Base-by-base conservation (phyloP, 2,888 invertebrate species). In the Neuroscelio doddi region DNA sequence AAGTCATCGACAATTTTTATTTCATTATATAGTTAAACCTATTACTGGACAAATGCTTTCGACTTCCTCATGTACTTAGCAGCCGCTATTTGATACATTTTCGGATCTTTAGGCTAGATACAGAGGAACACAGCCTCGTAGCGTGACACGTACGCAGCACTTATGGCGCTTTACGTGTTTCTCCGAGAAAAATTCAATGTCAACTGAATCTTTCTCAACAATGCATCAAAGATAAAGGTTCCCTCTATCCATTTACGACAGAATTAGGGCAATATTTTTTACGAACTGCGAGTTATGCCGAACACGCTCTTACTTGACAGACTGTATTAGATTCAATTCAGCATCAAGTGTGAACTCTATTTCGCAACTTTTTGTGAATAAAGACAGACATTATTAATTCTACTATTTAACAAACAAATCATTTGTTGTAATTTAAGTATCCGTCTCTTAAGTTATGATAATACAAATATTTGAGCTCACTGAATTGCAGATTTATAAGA, bases 1-100 rank as follows among this genome's bases (percentile, higher is more conserved):
- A 59, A 34, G 5, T 69, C 64, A 17, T 67, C 62, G 1, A 55
- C 50, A 27, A 26, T 34, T 34, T 61, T 67, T 41, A 15, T 9
- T 5, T 57, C 47, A 45, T 27, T 39, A 47, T 44, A 64, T 7
- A 55, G 47, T 17, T 50, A 27, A 8, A 69, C 42, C 53, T 38
- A 67, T 57, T 67, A 61, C 7, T 16, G 14, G 9, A 64, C 47
- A 24, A 65, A 64, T 29, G 45, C 27, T n/a, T 39, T 34, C 14
- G 57, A 56, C 49, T 45, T 62, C 1, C 27, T 39, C 46, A 61
- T 17, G 26, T 44, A 57, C 39, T 55, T 32, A 32, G 46, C 30
- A 46, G 46, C 46, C 1, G 42, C 30, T 21, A 5, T 3, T 24
- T 38, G 36, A 9, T 4, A 38, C 36, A 49, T 34, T 47, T 47